Base-by-base conservation (phyloP, 2,797 vertebrate genomes). In the Paguma larvata region DNA sequence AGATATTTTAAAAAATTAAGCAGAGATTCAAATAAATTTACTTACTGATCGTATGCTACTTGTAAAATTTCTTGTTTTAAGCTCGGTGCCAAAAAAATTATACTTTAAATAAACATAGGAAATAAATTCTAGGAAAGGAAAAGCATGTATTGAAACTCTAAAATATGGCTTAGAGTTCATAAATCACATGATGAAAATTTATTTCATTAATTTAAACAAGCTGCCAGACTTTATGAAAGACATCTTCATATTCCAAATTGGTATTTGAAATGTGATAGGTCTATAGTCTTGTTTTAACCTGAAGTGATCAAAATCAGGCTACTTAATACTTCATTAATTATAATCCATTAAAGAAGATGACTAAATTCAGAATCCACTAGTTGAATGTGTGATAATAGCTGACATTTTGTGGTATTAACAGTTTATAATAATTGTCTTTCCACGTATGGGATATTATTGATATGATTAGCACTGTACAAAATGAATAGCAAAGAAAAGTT, bases 281-380 rank as follows among this genome's bases (percentile, higher is more conserved):
- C 32, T 95, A n/a, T 2, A 38, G 48, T 94, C 34, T 84, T 95
- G 92, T 70, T 98, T 94, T 82, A 95, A 94, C 11, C 16, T 85
- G 1, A 94, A 95, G 91, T 91, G 6, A 91, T 38, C 32, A 93
- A 78, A 80, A 80, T 93, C 8, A 51, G 34, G 11, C 23, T 79
- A 56, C 27, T 73, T 83, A 95, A 53, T 93, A 83, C 19, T 98
- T 98, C 78, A 91, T 93, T 92, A 97, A 63, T 46, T 97, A 27
- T 96, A 97, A 96, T n/a, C 30, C 13, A 75, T 94, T 96, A 46
- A 88, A 73, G 79, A 72, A 80, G 21, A 95, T 59, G 30, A 85
- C 38, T 86, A 90, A 86, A 59, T 79, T 91, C 56, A 93, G 38
- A 93, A 84, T 83, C 65, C 38, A 86, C 68, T 77, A 85, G 62